Conservation (phyloP, 64 coral and sea anemone genomes). For the Actinia equina region DNA sequence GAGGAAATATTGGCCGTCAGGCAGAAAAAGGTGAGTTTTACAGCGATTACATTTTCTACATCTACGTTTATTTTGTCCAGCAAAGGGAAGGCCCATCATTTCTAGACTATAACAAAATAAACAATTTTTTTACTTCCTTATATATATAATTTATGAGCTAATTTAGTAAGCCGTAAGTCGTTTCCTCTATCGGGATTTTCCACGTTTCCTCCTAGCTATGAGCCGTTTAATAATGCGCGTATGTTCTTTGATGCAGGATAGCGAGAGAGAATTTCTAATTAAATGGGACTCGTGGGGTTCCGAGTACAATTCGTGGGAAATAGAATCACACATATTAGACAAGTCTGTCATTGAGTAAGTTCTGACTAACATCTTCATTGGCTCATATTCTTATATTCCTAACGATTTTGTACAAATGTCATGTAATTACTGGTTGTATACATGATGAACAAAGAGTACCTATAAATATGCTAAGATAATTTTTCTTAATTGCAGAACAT, state of each 20-base stretch:
- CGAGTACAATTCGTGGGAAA: neutral
- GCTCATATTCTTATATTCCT: neutral
- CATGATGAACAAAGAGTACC: no score
- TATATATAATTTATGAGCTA: neutral
- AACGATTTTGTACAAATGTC: neutral
- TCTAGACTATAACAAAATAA: no score
- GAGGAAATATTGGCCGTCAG: neutral
- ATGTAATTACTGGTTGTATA: no score
- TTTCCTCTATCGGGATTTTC: no score
- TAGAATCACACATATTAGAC: slow-evolving; percentile 1
- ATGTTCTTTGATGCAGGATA: neutral
- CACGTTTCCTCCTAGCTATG: no score
- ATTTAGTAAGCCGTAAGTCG: neutral
- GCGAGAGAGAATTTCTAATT: neutral
- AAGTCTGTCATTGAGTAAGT: neutral
- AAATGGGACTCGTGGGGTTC: neutral
- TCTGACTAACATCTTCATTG: neutral
- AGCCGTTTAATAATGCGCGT: neutral
- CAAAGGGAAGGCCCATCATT: no score
- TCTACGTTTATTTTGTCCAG: no score
- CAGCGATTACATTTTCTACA: neutral
- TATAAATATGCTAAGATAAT: no score
- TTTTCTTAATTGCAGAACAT: neutral
- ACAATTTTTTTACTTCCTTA: no score
- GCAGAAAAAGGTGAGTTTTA: neutral